Evolutionary conservation across 2,888 invertebrate genomes (phyloP), one percentile per base, ranked within the genome.

Genomic region (Nomada goodeniana): DNA sequence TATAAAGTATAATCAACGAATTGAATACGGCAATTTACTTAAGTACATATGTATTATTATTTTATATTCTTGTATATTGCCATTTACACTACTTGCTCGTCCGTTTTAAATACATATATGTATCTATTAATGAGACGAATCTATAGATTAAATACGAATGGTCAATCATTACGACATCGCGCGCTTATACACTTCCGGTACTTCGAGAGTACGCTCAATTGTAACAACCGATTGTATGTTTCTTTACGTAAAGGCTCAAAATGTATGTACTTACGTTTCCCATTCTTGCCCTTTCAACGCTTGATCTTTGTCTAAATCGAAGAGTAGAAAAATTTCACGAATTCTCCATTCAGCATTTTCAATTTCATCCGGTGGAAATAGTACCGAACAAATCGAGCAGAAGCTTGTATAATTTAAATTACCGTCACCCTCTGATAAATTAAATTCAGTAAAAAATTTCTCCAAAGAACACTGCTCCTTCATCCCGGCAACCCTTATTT

Each of bases 281-380:
- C 98, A 97, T 94, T 98, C 98, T 64, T 97, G 96, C 69, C 95
- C 95, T 90, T 97, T 97, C 69, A 98, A 96, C 89, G 95, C 95
- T 0, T 96, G 96, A 92, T 97, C 97, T 15, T 93, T 94, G 89
- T 98, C 96, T 84, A 94, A 95, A 93, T 98, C 98, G 92, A 98
- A 97, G 70, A 97, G 96, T 81, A 95, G 95, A 94, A 98, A 98
- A 89, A 97, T 96, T 90, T 97, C 96, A 68, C 95, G 94, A 61
- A 97, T 94, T 85, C 96, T 95, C 70, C 96, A 95, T 76, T 96
- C 95, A 0, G 96, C 79, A 15, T 83, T 69, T 0, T 86, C 65
- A 44, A 90, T 73, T 67, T 92, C 90, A 1, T 89, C 77, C 10
- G 44, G 29, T 0, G 82, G 86, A 76, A 92, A 92, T 0, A 92